phyloP scores from a whole-genome alignment of 2,888 invertebrate genomes.

The Metellina segmentata region DNA sequence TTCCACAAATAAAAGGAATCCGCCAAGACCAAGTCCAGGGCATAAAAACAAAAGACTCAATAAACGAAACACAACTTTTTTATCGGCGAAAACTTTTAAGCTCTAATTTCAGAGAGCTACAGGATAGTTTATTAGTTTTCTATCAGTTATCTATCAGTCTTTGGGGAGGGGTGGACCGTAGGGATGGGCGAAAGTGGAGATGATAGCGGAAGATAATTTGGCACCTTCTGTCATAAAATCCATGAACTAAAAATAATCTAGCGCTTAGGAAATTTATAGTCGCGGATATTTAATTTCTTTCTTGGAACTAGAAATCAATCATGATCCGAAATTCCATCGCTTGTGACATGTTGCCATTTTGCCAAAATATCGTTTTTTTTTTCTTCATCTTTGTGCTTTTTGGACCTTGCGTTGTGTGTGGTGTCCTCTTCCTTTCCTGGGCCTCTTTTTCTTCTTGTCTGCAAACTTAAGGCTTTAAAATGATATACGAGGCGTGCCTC shows the following conservation, averaged over 20 bases:
- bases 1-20: background rate
- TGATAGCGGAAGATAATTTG: slow-evolving; percentile 53
- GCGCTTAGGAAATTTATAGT: slow-evolving; percentile 62
- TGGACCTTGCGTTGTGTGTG: background rate
- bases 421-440: slow-evolving; percentile 31
- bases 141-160: slow-evolving; percentile 51
- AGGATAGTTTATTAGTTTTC: slow-evolving; percentile 41
- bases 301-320: slow-evolving; percentile 63
- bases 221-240: slow-evolving; percentile 58
- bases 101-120: slow-evolving; percentile 27
- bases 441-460: slow-evolving; percentile 40
- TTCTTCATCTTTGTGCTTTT: slow-evolving; percentile 9
- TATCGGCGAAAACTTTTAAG: slow-evolving; percentile 7
- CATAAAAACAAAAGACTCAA: background rate
- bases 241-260: slow-evolving; percentile 68
- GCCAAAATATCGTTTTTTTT: slow-evolving; percentile 44
- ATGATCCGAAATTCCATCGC: slow-evolving; percentile 61
- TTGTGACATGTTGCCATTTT: slow-evolving; percentile 67
- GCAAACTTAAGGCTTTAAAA: slow-evolving; percentile 63
- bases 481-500: slow-evolving; percentile 65
- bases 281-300: slow-evolving; percentile 69
- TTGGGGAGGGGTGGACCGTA: background rate
- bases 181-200: background rate
- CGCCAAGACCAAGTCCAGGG: background rate
- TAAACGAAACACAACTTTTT: slow-evolving; percentile 1